Evolutionary conservation across 37 sponge, comb jelly and placozoan genomes (phyloP).

Genomic region (Beroe ovata): DNA sequence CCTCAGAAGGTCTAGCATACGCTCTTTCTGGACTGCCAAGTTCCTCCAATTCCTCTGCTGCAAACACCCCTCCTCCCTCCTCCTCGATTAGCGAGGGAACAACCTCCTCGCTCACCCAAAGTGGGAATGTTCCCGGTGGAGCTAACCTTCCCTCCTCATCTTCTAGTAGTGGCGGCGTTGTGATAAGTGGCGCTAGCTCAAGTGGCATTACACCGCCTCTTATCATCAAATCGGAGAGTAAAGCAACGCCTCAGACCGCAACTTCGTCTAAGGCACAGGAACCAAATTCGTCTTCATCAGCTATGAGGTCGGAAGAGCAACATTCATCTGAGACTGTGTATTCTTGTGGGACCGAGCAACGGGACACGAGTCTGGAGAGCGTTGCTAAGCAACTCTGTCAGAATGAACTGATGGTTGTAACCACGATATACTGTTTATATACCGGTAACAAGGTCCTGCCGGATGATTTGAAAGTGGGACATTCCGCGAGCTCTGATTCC

Average conservation of each 20-base stretch:
- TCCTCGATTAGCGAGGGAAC: background rate
- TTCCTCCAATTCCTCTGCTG: background rate
- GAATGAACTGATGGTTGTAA: slow-evolving; percentile 11
- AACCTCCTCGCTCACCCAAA: background rate
- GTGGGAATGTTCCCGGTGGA: background rate
- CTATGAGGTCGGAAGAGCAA: background rate
- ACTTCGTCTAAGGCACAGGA: background rate
- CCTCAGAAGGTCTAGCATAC: slow-evolving; percentile 28
- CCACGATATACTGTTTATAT: slow-evolving; percentile 25
- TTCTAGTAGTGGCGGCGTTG: background rate
- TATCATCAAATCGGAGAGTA: slow-evolving; percentile 23
- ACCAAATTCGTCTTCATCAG: background rate
- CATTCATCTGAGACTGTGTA: background rate
- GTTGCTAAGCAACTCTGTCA: slow-evolving; percentile 47
- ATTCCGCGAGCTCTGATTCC: background rate
- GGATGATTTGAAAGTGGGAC: background rate
- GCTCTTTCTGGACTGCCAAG: background rate
- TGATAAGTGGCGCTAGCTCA: background rate
- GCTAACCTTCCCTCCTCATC: background rate
- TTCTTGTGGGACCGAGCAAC: background rate
- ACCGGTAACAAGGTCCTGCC: background rate
- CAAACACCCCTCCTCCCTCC: background rate
- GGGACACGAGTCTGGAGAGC: background rate
- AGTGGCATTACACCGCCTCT: slow-evolving; percentile 21
- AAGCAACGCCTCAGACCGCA: background rate